phyloP scores from a whole-genome alignment of 2,113 vertebrate genomes.

The Limnothrissa miodon region DNA sequence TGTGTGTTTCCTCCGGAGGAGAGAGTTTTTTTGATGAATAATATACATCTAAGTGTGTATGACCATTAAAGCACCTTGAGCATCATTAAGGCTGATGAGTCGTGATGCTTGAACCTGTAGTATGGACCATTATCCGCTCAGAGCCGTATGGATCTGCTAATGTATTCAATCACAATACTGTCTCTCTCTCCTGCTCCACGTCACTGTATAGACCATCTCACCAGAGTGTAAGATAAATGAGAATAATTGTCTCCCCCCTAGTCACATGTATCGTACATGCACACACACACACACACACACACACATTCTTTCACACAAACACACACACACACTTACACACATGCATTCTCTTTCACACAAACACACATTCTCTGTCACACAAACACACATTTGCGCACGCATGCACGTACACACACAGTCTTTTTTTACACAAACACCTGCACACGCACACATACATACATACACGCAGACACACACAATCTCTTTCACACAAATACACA shows the following conservation, averaged over 20 bases:
- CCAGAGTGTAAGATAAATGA: constrained; percentile 10
- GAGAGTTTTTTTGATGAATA: too few relatives aligned
- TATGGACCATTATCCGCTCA: not conserved
- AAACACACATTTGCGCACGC: too few relatives aligned
- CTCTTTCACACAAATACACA: too few relatives aligned
- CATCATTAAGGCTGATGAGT: too few relatives aligned
- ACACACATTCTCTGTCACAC: too few relatives aligned
- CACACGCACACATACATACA: too few relatives aligned
- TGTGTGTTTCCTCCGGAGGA: too few relatives aligned
- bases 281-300: not conserved
- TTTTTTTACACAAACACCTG: too few relatives aligned
- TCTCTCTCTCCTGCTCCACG: not conserved
- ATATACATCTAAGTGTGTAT: too few relatives aligned
- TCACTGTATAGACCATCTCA: not conserved
- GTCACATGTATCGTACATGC: not conserved
- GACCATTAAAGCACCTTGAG: too few relatives aligned
- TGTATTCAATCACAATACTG: not conserved
- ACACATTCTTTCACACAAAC: not conserved
- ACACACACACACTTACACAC: not conserved
- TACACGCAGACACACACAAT: too few relatives aligned
- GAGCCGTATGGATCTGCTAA: not conserved
- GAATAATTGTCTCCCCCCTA: not conserved
- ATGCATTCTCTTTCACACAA: not conserved
- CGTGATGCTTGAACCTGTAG: not conserved
- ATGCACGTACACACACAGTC: too few relatives aligned